Evolutionary conservation across 2,888 invertebrate genomes (phyloP).

Genomic region (Orchesella flavescens): DNA sequence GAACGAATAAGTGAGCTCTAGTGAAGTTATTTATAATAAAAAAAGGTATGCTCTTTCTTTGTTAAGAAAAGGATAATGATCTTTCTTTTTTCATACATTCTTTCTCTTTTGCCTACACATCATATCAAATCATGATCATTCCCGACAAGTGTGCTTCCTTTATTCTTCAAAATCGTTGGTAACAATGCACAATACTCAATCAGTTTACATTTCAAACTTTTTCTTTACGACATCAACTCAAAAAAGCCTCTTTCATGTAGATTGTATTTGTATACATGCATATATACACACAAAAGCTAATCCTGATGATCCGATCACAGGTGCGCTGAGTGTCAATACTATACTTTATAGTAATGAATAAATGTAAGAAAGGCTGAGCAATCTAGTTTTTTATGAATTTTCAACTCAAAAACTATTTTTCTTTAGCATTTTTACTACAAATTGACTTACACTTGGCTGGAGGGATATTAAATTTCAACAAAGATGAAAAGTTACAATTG

Average conservation of each 20-base stretch:
- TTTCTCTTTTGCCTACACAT: background rate
- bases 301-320: slow-evolving; percentile 29
- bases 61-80: slow-evolving; percentile 19
- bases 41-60: too few relatives aligned
- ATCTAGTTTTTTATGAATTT: background rate
- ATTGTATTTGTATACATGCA: slow-evolving; percentile 15
- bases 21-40: background rate
- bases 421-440: background rate
- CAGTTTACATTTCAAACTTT: slow-evolving; percentile 5
- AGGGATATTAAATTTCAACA: too few relatives aligned
- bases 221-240: background rate
- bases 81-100: slow-evolving; percentile 6
- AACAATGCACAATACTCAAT: slow-evolving; percentile 39
- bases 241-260: background rate
- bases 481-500: too few relatives aligned
- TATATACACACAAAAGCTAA: slow-evolving; percentile 17
- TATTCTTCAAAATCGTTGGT: background rate
- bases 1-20: background rate
- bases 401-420: background rate
- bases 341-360: too few relatives aligned
- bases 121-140: background rate
- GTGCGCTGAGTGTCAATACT: background rate
- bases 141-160: background rate
- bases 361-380: too few relatives aligned
- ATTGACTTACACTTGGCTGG: background rate